Evolutionary conservation across 37 sponge, comb jelly and placozoan species (phyloP), one percentile per base, ranked within the genome.

Genomic region (Ephydatia muelleri): DNA sequence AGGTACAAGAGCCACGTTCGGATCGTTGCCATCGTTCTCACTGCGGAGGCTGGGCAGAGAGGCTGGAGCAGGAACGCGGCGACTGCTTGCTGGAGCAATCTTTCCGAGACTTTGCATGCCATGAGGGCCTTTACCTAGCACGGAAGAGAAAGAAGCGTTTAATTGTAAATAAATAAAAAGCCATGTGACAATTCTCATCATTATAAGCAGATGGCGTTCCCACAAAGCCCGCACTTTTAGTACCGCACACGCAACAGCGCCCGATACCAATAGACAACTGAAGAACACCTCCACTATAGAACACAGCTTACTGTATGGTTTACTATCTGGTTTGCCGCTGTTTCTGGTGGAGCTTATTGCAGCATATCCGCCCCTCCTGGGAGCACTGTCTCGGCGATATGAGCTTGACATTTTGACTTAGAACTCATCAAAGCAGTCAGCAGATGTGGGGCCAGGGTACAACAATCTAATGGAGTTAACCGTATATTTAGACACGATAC

Each of bases 1-100:
- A 27, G 98, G 98, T 22, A 95, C 96, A 19, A 97, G 88, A 28
- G 48, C 72, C 36, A 97, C 83, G 38, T 68, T 90, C 22, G 96
- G 96, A 67, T 97, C 96, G 65, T 97, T 93, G 31, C 96, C 98
- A 31, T 88, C 92, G 80, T 91, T 84, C 70, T 95, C 94, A 40
- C 85, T 91, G 31, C 91, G 86, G 9, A 97, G 88, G 76, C 96
- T 95, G 28, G 92, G 92, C 35, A 95, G 85, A 28, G 87, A 82
- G 38, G 86, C 96, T 14, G 98, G 98, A 29, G 81, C 84, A 3
- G 98, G 98, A 82, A 95, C 87, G 5, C 98, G 86, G 12, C 96
- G 88, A 49, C 86, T 90, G 19, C 83, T 65, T 3, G 77, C 76
- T 13, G 57, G 14, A 36, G 68, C 79, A 11, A 92, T 80, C 64